Evolutionary conservation across 2,888 invertebrate genomes (phyloP).

Genomic region (Lepas anatifera): DNA sequence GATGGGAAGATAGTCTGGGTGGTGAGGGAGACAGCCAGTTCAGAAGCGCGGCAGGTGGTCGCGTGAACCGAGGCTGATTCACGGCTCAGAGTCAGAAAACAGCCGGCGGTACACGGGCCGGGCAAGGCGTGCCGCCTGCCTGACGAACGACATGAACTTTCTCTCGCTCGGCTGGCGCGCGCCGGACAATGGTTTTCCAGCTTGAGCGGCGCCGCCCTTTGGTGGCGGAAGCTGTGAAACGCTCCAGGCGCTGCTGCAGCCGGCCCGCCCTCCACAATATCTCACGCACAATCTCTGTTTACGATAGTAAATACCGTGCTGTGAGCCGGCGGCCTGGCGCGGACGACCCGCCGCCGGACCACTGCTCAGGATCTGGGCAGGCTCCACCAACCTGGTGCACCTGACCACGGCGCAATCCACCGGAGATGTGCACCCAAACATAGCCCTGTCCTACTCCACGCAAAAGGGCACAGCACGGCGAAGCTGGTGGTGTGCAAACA

Average conservation of each 20-base stretch:
- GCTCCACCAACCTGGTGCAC: background rate
- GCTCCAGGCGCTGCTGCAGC: background rate
- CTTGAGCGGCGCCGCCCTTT: background rate
- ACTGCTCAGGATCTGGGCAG: no score
- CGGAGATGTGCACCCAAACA: background rate
- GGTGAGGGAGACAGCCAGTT: no score
- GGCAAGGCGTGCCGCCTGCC: background rate
- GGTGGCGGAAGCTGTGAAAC: background rate
- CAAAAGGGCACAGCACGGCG: no score
- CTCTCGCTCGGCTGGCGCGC: no score
- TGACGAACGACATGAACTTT: background rate
- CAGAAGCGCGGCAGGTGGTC: no score
- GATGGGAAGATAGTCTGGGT: no score
- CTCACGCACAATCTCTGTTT: slow-evolving; percentile 4
- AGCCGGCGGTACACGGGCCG: no score
- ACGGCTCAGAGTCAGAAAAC: no score
- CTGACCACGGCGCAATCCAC: background rate
- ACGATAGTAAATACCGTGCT: background rate
- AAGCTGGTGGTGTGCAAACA: no score
- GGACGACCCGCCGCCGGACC: background rate
- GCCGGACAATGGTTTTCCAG: background rate
- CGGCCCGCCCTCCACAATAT: background rate
- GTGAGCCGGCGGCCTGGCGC: background rate
- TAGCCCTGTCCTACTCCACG: no score
- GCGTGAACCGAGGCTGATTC: no score